Evolutionary conservation across 2,888 invertebrate genomes (phyloP), one percentile per base, ranked within the genome.

Genomic region (Coenonympha glycerion): DNA sequence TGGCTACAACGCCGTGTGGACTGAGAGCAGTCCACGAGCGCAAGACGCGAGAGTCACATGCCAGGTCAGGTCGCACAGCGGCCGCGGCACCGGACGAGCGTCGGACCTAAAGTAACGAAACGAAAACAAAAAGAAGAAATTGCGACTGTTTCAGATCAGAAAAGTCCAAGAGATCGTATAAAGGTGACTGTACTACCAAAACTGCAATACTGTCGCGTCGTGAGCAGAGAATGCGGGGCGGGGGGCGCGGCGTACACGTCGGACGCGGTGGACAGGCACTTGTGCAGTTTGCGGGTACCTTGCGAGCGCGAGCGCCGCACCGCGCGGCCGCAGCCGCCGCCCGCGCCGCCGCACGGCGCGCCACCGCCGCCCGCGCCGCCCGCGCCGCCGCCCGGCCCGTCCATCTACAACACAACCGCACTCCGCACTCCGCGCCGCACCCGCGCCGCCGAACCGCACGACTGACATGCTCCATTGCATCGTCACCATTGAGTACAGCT

Each of bases 131-230:
- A 56, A 56, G 63, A 64, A 84, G 83, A 84, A 83, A 83, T 80
- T 84, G 84, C 85, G 84, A 84, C 81, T 82, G 84, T 74, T 76
- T 77, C 76, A 81, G 79, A 79, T 75, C 67, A 78, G 76, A 76
- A 75, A 76, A 71, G 75, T 71, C 72, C 72, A 73, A 76, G 71
- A 62, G 70, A 66, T 65, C 65, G 69, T 73, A 78, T 76, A 55
- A 86, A 88, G 91, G 91, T 91, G 91, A 90, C 91, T 91, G 92
- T 94, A 94, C 94, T 95, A 94, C 94, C 94, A 93, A 95, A 94
- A 93, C 94, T 95, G 94, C 93, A 94, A 93, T 94, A 95, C 91
- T 94, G 94, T 90, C 94, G 92, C 90, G 93, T 92, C 90, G 92
- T 91, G 88, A 92, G 91, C 88, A 92, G 91, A 89, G 88, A 88